Evolutionary conservation across 1,140 invertebrate species (phyloP), one percentile per base, ranked within the genome.

Genomic region (Pissodes strobi): DNA sequence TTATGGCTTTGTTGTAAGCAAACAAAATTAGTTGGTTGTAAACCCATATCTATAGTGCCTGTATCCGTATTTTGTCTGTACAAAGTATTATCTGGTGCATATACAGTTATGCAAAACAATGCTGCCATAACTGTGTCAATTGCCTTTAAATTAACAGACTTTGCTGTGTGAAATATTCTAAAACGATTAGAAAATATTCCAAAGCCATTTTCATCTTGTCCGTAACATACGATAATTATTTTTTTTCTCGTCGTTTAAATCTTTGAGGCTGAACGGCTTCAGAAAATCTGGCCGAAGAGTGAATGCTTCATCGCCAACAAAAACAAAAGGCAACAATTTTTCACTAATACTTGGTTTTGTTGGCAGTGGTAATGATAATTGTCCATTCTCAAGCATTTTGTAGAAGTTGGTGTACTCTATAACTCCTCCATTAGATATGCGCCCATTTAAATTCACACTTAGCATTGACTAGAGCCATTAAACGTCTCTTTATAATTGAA

Each of bases 281-380:
- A 78, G 62, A 38, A 79, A 57, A 58, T 76, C 66, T 6, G 57
- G 18, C 13, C 66, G 60, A 13, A 81, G 46, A 25, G 67, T 66
- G 66, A 80, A 81, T 22, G 76, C 76, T 64, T 79, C 76, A 70
- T 81, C 78, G 10, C 73, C 76, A 17, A 79, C 64, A 68, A 80
- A 72, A 56, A 78, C 62, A 49, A 68, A 73, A 21, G 68, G 69
- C 17, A 71, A 22, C 17, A 30, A 13, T 53, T 53, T 55, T 12
- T 56, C 15, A 63, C 15, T 64, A 21, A 45, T 30, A 46, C 15
- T 53, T 45, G 13, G 19, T 6, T 25, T 45, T 39, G 39, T 45
- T 34, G 30, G 30, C n/a, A n/a, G 37, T 43, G 76, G 73, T 27
- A 77, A 51, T 25, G 63, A 46, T 19, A 77, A 55, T 59, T 57